phyloP scores from a whole-genome alignment of 2,888 invertebrate species.

The Agrotis ipsilon region DNA sequence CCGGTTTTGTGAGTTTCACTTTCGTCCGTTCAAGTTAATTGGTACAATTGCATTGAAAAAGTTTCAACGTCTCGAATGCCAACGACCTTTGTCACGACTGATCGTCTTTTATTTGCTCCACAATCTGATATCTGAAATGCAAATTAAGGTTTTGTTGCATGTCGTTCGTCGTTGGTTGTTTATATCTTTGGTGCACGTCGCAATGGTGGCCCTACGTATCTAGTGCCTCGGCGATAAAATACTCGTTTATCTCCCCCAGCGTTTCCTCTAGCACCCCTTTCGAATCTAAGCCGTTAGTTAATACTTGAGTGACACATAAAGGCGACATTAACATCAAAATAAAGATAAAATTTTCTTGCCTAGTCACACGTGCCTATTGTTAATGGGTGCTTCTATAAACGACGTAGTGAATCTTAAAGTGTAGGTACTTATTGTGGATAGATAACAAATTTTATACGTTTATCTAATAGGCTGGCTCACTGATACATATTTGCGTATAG shows the following conservation, averaged over 20 bases:
- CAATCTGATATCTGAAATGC: constrained; percentile 70
- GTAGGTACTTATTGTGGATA: constrained; percentile 12
- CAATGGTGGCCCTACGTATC: constrained; percentile 52
- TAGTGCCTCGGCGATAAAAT: constrained; percentile 58
- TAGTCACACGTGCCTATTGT: constrained; percentile 46
- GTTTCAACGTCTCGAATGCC: constrained; percentile 73
- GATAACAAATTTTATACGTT: background rate
- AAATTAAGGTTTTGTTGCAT: constrained; percentile 65
- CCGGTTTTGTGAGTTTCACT: constrained; percentile 87
- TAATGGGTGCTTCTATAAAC: constrained; percentile 58
- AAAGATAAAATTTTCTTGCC: constrained; percentile 66
- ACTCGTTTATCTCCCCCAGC: constrained; percentile 71
- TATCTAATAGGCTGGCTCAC: background rate
- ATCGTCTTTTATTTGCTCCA: constrained; percentile 67
- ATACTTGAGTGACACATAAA: constrained; percentile 66
- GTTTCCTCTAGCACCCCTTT: constrained; percentile 67
- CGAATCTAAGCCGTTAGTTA: constrained; percentile 65
- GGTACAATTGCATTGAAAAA: constrained; percentile 84
- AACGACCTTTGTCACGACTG: constrained; percentile 78
- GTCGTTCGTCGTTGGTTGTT: constrained; percentile 46
- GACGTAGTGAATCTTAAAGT: constrained; percentile 41
- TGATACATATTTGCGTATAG: no score
- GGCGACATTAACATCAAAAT: constrained; percentile 66
- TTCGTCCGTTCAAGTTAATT: constrained; percentile 86
- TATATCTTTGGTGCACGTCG: constrained; percentile 26